phyloP scores from a whole-genome alignment of 2,113 vertebrate genomes.

The Motacilla tschutschensis region DNA sequence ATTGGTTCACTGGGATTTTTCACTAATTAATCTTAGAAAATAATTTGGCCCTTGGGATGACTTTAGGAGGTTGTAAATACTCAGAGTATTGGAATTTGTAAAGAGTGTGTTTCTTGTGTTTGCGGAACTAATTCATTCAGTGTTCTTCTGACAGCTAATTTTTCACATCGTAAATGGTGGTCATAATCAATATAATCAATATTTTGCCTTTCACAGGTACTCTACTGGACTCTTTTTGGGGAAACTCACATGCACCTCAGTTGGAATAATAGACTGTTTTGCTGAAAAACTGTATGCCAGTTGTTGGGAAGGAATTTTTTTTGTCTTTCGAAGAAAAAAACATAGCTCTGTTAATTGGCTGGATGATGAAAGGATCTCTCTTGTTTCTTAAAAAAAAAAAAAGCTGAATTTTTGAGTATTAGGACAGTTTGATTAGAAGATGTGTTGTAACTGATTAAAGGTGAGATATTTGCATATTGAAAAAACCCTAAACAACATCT shows the following conservation, averaged over 20 bases:
- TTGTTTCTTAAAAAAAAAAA: neutral
- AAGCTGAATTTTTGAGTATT: neutral
- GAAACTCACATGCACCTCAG: rapidly evolving
- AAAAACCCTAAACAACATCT: rapidly evolving
- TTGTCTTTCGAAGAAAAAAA: neutral
- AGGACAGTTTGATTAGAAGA: neutral
- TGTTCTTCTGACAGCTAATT: slow-evolving; percentile 2
- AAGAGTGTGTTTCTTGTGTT: slow-evolving; percentile 2
- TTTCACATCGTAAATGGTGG: neutral
- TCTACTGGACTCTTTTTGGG: neutral
- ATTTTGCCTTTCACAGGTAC: neutral
- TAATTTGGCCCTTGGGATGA: slow-evolving; percentile 28
- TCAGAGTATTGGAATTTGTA: neutral
- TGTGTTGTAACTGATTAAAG: neutral
- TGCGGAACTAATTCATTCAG: neutral
- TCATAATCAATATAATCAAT: neutral
- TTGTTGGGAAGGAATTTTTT: neutral
- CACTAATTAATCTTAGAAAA: slow-evolving; percentile 12
- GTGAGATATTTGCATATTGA: neutral
- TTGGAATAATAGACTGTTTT: neutral
- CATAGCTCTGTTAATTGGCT: neutral
- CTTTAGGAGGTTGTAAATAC: slow-evolving; percentile 12
- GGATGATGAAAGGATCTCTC: neutral
- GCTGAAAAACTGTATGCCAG: neutral
- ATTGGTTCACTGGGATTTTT: slow-evolving; percentile 23